A percentile compares a stretch with the other conserved stretches of the same genome.
phyloP scores from a whole-genome alignment of 2,113 vertebrate species.

The Otocyon megalotis region DNA sequence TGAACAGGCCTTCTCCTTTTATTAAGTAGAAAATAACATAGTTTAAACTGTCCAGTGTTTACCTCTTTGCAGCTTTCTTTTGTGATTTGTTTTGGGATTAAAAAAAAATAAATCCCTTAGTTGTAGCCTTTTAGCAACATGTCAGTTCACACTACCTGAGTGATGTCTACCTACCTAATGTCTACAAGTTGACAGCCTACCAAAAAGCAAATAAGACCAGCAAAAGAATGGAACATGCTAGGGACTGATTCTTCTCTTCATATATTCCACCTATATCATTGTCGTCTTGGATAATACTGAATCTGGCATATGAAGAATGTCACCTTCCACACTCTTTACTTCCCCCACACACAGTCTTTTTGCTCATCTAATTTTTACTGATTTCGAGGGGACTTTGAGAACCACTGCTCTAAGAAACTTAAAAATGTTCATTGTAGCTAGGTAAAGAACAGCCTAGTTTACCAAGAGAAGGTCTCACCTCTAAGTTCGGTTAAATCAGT shows the following conservation, averaged over 20 bases:
- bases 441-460: neutral
- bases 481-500: neutral
- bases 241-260: neutral
- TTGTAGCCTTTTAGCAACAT: neutral
- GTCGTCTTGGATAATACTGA: neutral
- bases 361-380: neutral
- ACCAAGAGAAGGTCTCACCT: neutral
- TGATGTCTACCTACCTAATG: neutral
- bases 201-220: neutral
- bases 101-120: neutral
- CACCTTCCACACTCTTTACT: neutral
- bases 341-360: neutral
- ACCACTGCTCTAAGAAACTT: neutral
- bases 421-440: neutral
- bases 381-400: neutral
- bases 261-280: neutral
- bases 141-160: neutral
- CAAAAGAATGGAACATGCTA: neutral
- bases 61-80: neutral
- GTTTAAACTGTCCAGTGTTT: neutral
- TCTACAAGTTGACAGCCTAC: neutral
- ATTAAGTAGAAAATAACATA: constrained; percentile 15
- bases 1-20: neutral
- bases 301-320: neutral
- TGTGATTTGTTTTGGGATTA: neutral